Evolutionary conservation across 2,797 vertebrate genomes (phyloP).

Genomic region (Sternarchorhynchus goeldii): DNA sequence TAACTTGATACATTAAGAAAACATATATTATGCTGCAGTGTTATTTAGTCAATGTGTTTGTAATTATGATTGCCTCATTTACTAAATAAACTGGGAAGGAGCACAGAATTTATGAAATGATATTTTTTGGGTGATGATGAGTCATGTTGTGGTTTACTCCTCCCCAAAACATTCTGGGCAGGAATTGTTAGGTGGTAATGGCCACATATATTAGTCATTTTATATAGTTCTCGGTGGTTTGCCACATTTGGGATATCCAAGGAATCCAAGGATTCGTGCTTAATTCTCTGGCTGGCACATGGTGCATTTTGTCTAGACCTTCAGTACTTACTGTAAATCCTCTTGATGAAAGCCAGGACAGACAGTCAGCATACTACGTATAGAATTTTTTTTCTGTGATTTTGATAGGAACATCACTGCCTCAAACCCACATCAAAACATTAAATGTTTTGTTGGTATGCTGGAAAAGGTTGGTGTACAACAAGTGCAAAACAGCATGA

Average conservation of each 20-base stretch:
- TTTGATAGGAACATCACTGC: slow-evolving; percentile 14
- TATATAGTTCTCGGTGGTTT: not conserved
- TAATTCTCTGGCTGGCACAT: not conserved
- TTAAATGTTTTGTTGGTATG: slow-evolving; percentile 5
- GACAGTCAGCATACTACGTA: not conserved
- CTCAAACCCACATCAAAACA: not conserved
- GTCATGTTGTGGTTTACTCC: not conserved
- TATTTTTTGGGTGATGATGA: slow-evolving; percentile 6
- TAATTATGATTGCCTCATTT: not conserved
- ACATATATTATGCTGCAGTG: not conserved
- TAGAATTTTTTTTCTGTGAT: not conserved
- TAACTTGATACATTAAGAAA: not conserved
- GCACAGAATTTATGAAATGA: not conserved
- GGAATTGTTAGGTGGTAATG: not conserved
- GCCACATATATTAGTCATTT: not conserved
- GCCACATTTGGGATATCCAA: not conserved
- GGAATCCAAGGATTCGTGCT: slow-evolving; percentile 1
- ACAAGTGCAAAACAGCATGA: no score
- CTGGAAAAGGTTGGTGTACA: not conserved
- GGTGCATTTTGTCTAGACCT: slow-evolving; percentile 12
- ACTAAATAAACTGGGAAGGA: no score
- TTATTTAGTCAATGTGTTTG: not conserved
- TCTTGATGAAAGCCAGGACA: slow-evolving; percentile 9
- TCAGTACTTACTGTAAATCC: slow-evolving; percentile 5
- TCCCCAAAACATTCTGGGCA: not conserved